Conservation (phyloP, 2,888 invertebrate genomes). For the Scrobipalpa costella region DNA sequence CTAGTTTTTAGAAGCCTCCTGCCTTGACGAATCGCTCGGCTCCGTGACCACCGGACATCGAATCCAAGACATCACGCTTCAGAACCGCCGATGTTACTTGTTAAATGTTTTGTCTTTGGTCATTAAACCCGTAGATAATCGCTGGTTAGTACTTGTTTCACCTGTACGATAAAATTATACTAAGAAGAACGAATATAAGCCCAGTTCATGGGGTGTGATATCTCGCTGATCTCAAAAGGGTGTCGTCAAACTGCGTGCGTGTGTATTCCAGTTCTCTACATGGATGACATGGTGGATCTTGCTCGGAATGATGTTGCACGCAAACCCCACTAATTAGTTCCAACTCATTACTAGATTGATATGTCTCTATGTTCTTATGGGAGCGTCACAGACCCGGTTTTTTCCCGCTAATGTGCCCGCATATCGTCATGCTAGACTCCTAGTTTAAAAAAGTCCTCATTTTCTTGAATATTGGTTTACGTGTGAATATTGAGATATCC, state of each 20-base stretch:
- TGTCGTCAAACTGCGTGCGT: conserved; percentile 12
- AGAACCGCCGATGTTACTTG: conserved; percentile 36
- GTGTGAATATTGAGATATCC: conserved; percentile 29
- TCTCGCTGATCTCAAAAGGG: not conserved
- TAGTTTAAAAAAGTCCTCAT: conserved; percentile 1
- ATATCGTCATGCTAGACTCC: not conserved
- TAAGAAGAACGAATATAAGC: not conserved
- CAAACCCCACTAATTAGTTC: conserved; percentile 21
- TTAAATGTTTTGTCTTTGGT: conserved; percentile 15
- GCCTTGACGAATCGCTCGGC: conserved; percentile 65
- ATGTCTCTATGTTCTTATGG: conserved; percentile 21
- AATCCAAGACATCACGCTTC: conserved; percentile 51
- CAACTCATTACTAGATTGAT: conserved; percentile 21
- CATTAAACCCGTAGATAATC: conserved; percentile 13
- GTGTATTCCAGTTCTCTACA: conserved; percentile 16
- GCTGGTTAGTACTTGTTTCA: conserved; percentile 9
- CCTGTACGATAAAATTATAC: not conserved
- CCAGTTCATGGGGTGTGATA: not conserved
- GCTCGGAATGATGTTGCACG: conserved; percentile 19
- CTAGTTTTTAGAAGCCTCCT: conserved; percentile 48
- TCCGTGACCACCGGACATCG: conserved; percentile 55
- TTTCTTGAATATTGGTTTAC: conserved; percentile 19
- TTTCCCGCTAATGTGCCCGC: not conserved
- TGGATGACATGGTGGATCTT: conserved; percentile 14
- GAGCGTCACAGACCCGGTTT: conserved; percentile 16